Evolutionary conservation across 23 tunicate genomes (phyloP).

Genomic region (Diplosoma virens): DNA sequence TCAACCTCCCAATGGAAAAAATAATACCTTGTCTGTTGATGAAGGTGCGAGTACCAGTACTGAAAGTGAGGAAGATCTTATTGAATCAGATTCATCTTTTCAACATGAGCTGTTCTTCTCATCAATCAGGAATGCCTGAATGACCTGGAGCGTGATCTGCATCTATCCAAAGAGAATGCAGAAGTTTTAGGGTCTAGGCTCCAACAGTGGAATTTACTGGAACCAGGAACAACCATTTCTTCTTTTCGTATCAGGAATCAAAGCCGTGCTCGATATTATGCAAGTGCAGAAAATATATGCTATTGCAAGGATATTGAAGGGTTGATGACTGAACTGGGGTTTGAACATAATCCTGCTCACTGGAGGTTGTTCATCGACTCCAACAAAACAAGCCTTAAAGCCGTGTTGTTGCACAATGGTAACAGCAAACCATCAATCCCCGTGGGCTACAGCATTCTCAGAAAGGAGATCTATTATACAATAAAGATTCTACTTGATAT

Average conservation of each 20-base stretch:
- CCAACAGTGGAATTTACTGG: constrained; percentile 33
- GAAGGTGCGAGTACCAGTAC: constrained; percentile 6
- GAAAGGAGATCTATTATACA: constrained; percentile 20
- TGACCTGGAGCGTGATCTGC: constrained; percentile 28
- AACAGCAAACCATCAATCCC: constrained; percentile 31
- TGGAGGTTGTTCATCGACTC: constrained; percentile 45
- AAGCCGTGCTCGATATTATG: constrained; percentile 19
- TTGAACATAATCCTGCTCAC: constrained; percentile 38
- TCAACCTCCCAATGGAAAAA: constrained; percentile 4
- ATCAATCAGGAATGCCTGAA: constrained; percentile 37
- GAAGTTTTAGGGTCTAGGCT: constrained; percentile 40
- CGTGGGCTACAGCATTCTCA: constrained; percentile 14
- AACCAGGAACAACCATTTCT: constrained; percentile 36
- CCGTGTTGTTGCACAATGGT: constrained; percentile 28
- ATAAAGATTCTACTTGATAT: constrained; percentile 21
- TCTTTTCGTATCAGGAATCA: constrained; percentile 16
- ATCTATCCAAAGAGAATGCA: constrained; percentile 37
- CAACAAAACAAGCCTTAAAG: constrained; percentile 51
- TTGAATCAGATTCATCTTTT: constrained; percentile 24
- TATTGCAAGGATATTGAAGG: constrained; percentile 3
- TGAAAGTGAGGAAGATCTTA: constrained; percentile 3
- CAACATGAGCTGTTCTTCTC: neutral
- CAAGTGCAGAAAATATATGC: constrained; percentile 17
- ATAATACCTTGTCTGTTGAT: constrained; percentile 15
- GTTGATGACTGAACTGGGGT: constrained; percentile 31